Percentiles rank a stretch among this genome's conserved stretches.
These are phyloP conservation scores for Cynoglossus semilaevis DNA, from an alignment of 2,113 vertebrate genomes.

Conservation along the genomic window DNA sequence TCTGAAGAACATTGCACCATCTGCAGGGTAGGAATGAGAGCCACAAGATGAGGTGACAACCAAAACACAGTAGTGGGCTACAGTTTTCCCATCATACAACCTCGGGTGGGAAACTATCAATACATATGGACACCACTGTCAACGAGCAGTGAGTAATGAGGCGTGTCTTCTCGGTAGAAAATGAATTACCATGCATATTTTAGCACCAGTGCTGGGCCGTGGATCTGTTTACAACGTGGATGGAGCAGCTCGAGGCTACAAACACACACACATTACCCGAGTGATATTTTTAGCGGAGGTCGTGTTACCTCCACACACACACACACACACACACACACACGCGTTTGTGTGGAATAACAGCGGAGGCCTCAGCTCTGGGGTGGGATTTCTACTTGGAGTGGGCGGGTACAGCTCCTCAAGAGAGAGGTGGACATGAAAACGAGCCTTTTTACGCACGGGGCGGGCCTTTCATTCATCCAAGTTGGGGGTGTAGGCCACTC, in stretches of 20 bases:
- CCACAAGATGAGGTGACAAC: no score
- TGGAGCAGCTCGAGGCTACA: background rate
- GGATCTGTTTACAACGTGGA: background rate
- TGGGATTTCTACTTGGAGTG: conserved; percentile 40
- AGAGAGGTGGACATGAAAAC: conserved; percentile 23
- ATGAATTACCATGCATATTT: background rate
- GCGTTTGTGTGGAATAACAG: background rate
- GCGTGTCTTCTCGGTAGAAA: background rate
- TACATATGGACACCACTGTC: background rate
- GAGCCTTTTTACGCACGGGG: conserved; percentile 60
- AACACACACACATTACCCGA: background rate
- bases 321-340: background rate
- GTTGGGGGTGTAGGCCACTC: conserved; percentile 63
- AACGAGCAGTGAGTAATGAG: background rate
- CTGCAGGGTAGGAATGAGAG: no score
- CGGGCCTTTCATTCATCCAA: conserved; percentile 68
- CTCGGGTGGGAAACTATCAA: no score
- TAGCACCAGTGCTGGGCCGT: background rate
- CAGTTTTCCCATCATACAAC: no score
- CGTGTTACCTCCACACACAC: background rate
- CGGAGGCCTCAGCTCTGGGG: conserved; percentile 18
- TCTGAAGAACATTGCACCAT: no score
- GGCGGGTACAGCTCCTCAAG: conserved; percentile 21
- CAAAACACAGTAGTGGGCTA: no score
- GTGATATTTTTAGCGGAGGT: background rate